These are phyloP conservation scores for Campoletis sonorensis DNA, from an alignment of 1,140 invertebrate species.

Conservation along the genomic window DNA sequence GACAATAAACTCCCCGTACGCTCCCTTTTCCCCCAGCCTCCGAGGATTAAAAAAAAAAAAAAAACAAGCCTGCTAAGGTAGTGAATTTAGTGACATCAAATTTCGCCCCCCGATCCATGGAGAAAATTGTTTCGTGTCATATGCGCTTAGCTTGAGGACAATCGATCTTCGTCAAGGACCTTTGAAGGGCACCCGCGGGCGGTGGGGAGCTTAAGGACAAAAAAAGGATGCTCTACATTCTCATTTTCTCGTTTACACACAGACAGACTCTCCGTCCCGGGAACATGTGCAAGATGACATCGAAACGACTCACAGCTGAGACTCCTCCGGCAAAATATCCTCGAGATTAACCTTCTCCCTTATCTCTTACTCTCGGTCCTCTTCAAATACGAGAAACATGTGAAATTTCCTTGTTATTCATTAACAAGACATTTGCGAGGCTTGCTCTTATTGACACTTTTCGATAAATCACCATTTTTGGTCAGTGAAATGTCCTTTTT, in stretches of 20 bases:
- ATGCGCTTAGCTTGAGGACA: background rate
- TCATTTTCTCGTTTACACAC: slow-evolving; percentile 3
- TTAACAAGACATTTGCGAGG: background rate
- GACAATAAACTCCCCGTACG: background rate
- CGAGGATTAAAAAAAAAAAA: background rate
- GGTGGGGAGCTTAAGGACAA: background rate
- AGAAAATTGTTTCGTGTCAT: slow-evolving; percentile 7
- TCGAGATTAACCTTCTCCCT: background rate
- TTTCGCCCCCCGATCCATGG: too few species aligned
- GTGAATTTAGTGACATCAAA: too few species aligned
- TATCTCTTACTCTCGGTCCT: too few species aligned
- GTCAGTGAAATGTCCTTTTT: slow-evolving; percentile 67
- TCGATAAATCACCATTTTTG: background rate
- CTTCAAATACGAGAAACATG: background rate
- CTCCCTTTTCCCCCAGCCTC: background rate
- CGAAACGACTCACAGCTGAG: background rate
- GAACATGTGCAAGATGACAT: slow-evolving; percentile 1
- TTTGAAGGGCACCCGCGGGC: too few species aligned
- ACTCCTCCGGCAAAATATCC: background rate
- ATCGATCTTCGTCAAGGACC: background rate
- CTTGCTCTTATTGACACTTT: background rate
- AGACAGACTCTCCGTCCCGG: background rate
- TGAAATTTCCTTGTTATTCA: background rate
- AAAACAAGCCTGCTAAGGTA: background rate
- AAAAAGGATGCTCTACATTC: background rate